A percentile compares a stretch with the other conserved stretches of the same genome.
These are phyloP conservation scores for Bemisia tabaci DNA, from an alignment of 1,140 invertebrate genomes.

Conservation along the genomic window DNA sequence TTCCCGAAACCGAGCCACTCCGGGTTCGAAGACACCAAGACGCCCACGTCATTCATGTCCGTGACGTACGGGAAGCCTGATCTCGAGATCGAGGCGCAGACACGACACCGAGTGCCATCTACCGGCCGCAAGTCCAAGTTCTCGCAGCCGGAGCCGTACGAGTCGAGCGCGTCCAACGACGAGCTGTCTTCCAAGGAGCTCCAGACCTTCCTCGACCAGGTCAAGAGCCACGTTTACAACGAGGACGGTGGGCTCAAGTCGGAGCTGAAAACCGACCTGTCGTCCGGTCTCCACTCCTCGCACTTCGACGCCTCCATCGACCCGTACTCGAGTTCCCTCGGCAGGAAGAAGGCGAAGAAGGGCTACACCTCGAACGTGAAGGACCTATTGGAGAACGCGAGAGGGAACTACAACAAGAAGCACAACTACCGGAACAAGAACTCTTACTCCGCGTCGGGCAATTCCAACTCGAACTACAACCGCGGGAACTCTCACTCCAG, in stretches of 20 bases:
- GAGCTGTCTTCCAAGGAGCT: neutral
- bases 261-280: neutral
- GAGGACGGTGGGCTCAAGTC: neutral
- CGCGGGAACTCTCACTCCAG: neutral
- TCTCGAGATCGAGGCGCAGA: neutral
- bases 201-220: neutral
- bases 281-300: neutral
- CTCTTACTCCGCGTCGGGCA: neutral
- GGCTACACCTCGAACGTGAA: neutral
- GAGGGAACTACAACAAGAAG: neutral
- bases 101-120: neutral
- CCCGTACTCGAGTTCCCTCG: neutral
- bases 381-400: neutral
- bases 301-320: neutral
- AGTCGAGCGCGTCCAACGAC: neutral
- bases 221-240: neutral
- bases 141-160: neutral
- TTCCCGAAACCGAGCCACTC: neutral
- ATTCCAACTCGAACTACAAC: neutral
- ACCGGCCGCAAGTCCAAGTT: neutral
- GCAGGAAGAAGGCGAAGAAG: neutral
- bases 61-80: neutral
- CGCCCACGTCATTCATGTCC: neutral
- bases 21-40: neutral
- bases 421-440: neutral